phyloP scores from a whole-genome alignment of 2,797 vertebrate genomes.

The Tinamus major region DNA sequence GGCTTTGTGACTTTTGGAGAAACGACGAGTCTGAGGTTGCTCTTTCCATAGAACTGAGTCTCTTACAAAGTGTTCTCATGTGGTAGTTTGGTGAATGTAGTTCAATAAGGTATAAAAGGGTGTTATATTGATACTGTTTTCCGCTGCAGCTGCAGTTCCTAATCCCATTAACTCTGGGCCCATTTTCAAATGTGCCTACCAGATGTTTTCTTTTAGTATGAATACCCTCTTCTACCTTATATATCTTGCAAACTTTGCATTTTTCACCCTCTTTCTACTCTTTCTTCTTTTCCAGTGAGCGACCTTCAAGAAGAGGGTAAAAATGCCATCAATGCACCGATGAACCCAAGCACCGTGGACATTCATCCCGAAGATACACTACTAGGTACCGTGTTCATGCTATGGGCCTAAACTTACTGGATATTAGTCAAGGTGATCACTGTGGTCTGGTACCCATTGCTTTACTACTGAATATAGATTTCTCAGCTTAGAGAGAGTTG shows the following conservation, averaged over 20 bases:
- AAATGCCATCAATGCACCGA: constrained; percentile 92
- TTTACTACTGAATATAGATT: neutral
- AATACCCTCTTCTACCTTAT: neutral
- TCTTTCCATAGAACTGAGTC: neutral
- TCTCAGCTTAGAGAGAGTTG: neutral
- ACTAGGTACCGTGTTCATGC: constrained; percentile 81
- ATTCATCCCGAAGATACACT: constrained; percentile 92
- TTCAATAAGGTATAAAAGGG: constrained; percentile 5
- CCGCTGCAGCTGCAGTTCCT: neutral
- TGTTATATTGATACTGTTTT: constrained; percentile 34
- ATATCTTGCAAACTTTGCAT: neutral
- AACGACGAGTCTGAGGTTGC: neutral
- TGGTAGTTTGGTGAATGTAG: neutral
- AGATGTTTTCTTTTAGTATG: neutral
- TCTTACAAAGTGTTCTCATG: neutral
- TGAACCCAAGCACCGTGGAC: constrained; percentile 84
- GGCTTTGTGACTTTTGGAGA: neutral
- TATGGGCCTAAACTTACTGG: neutral
- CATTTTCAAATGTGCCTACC: neutral
- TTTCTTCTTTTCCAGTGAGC: constrained; percentile 82
- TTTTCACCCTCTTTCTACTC: neutral
- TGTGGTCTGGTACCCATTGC: neutral
- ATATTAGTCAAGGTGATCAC: neutral
- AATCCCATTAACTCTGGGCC: neutral
- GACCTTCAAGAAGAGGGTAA: constrained; percentile 96